These are phyloP conservation scores for Exephanes ischioxanthus DNA, from an alignment of 2,888 invertebrate species.

Conservation along the genomic window DNA sequence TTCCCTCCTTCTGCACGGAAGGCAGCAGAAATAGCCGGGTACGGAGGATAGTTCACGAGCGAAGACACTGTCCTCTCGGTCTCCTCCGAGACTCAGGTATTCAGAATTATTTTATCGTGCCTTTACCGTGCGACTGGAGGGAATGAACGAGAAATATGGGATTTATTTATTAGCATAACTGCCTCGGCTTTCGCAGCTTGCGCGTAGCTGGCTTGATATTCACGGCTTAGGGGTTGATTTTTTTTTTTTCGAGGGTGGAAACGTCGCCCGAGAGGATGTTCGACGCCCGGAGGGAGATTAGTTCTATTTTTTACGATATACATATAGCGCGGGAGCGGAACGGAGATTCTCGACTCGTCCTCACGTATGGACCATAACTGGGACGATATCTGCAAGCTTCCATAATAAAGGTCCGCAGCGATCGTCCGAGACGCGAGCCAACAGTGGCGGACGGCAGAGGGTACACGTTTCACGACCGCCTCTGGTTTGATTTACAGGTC, in stretches of 20 bases:
- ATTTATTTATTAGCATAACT: slow-evolving; percentile 79
- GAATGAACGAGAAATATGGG: slow-evolving; percentile 64
- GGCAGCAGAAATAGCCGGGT: neutral
- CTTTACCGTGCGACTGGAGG: slow-evolving; percentile 21
- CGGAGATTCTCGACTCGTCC: slow-evolving; percentile 35
- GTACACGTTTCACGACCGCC: slow-evolving; percentile 58
- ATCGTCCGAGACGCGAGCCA: slow-evolving; percentile 5
- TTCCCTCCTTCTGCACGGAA: neutral
- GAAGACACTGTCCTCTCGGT: neutral
- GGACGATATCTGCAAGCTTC: slow-evolving; percentile 57
- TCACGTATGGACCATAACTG: slow-evolving; percentile 65
- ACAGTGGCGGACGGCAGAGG: slow-evolving; percentile 25
- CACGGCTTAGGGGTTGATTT: neutral
- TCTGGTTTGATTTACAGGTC: slow-evolving; percentile 78
- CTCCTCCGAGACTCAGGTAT: slow-evolving; percentile 43
- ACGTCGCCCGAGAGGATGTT: neutral
- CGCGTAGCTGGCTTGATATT: neutral
- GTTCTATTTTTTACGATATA: slow-evolving; percentile 41
- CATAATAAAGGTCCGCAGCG: slow-evolving; percentile 1
- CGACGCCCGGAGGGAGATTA: slow-evolving; percentile 10
- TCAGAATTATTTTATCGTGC: slow-evolving; percentile 62
- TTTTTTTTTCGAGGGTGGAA: slow-evolving; percentile 9
- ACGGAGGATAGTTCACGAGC: slow-evolving; percentile 22
- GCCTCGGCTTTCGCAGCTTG: slow-evolving; percentile 69
- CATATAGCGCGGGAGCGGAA: slow-evolving; percentile 12